Evolutionary conservation across 2,113 vertebrate genomes (phyloP), one percentile per base, ranked within the genome.

Genomic region (Dermatemys mawii): DNA sequence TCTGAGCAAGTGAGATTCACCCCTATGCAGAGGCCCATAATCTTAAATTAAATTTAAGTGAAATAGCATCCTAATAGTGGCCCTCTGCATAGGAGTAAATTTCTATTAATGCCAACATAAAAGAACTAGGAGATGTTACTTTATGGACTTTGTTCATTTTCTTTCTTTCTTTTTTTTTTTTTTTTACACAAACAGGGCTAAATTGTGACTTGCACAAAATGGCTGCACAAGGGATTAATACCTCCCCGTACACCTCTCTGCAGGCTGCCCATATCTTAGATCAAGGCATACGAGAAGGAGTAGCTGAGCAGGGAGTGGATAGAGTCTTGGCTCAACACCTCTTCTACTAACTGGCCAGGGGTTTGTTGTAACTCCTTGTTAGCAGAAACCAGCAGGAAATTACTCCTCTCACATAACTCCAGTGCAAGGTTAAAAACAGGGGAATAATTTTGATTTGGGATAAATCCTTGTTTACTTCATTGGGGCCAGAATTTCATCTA

Each of bases 391-490:
- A 46, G 73, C 26, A 46, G 17, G 8, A 35, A 2, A 0, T 21
- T 26, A 27, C 11, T n/a, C 51, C 26, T 70, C 75, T 55, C 1
- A 0, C 46, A 44, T 4, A 10, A 38, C 49, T 57, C 26, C 0
- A 2, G 22, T 35, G 84, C 50, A 54, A 92, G 32, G 27, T 2
- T 17, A 44, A 84, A 51, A 92, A 13, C n/a, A 44, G 70, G 17
- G 19, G 13, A 48, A 41, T 12, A 26, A 1, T 27, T 5, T 6
- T 27, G 6, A 29, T 4, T 11, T 55, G 1, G 51, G 35, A 2
- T 21, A 8, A 12, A 2, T 67, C 17, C 63, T 70, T 21, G 19
- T 9, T 38, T 38, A 38, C 63, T 38, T 21, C 17, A 5, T 19
- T 70, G 63, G 8, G n/a, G n/a, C 19, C n/a, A 38, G 63, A 38